Evolutionary conservation across 2,888 invertebrate species (phyloP).

Genomic region (Crioceris asparagi): DNA sequence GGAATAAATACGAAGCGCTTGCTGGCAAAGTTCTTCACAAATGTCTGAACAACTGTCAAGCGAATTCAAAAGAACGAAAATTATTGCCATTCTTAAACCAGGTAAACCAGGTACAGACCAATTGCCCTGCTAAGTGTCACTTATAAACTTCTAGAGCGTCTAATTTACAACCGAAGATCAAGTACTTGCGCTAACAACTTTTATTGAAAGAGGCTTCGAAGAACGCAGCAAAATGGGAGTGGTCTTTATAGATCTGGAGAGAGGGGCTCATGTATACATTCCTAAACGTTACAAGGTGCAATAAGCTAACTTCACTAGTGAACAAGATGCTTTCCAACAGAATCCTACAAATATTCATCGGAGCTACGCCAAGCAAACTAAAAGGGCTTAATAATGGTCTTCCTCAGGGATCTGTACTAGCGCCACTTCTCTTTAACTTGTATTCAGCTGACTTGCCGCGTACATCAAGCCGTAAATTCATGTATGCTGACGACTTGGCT

Average conservation of each 20-base stretch:
- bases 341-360: conserved; percentile 1
- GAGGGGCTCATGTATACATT: conserved; percentile 3
- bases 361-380: conserved; percentile 1
- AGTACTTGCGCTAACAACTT: conserved; percentile 2
- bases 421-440: conserved; percentile 1
- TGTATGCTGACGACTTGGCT: no score
- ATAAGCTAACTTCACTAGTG: neutral
- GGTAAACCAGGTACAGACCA: neutral
- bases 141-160: conserved; percentile 1
- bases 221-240: no score
- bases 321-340: conserved; percentile 3
- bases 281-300: conserved; percentile 1
- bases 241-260: conserved; percentile 1
- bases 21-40: neutral
- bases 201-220: conserved; percentile 3
- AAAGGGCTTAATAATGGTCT: neutral
- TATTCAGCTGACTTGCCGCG: neutral
- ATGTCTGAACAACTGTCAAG: conserved; percentile 1
- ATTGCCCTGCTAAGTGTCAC: conserved; percentile 1
- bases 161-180: no score
- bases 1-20: neutral
- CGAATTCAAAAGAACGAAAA: conserved; percentile 1
- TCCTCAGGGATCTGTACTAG: conserved; percentile 1
- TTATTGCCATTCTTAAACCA: no score
- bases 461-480: no score